Base-by-base conservation (phyloP, 2,888 invertebrate genomes). In the Scrobipalpa costella region DNA sequence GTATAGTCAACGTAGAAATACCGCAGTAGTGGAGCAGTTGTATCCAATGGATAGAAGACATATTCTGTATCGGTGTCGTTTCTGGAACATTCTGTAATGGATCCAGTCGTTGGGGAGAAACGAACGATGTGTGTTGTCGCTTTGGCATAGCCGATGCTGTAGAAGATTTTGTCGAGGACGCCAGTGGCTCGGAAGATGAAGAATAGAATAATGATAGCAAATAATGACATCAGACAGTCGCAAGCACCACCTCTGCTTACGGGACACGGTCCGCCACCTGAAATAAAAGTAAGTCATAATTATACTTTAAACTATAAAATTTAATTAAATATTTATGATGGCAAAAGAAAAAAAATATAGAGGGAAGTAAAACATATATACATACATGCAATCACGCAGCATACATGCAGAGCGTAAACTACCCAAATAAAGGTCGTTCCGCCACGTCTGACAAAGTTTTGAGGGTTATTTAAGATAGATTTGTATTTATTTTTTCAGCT, bases 171-270 rank as follows among this genome's bases (percentile, higher is more conserved):
- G 65, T 89, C 88, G 0, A 86, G 73, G 0, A 84, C 73, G 1
- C 88, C 88, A 0, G 84, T 85, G 0, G 83, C 81, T 67, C 84
- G 75, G 72, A 88, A 84, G 73, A 85, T 82, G 57, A 85, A 74
- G 74, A 84, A 84, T 0, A 88, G 68, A 3, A 86, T 77, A 9
- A 80, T 27, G 5, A 88, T 74, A 5, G 84, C 85, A 1, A 86
- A 36, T 0, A 74, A 75, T 1, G 86, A 86, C 82, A 87, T 84
- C 0, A 88, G 66, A 27, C 85, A 88, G 65, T 88, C 88, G 64
- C 86, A 85, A 0, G 79, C 76, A 0, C 87, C 85, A 0, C 87
- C 82, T 47, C 88, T 75, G 44, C 78, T 80, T 1, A 81, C 80
- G 0, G 84, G 83, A 21, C 88, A 86, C 0, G 82, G 79, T 0